Percentiles rank a stretch among this genome's conserved stretches.
phyloP scores from a whole-genome alignment of 2,888 invertebrate genomes.

The Phaedon cochleariae region DNA sequence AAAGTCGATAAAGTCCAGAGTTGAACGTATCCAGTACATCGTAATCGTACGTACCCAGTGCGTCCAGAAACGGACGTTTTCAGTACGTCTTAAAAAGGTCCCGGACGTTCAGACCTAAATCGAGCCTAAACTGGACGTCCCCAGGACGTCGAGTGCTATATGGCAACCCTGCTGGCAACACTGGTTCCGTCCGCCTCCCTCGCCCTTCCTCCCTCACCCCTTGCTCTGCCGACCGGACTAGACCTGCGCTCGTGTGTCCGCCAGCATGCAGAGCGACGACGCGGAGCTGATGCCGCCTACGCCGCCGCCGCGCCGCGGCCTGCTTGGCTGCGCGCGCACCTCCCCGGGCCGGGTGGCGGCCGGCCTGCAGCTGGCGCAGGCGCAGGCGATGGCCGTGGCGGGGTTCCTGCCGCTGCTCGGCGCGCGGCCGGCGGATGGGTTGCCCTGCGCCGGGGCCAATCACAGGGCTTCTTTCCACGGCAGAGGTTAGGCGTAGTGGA shows the following conservation, averaged over 20 bases:
- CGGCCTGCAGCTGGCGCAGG: constrained; percentile 75
- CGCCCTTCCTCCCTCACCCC: neutral
- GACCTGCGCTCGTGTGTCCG: constrained; percentile 58
- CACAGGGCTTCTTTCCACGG: constrained; percentile 74
- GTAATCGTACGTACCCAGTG: no score
- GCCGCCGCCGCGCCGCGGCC: constrained; percentile 46
- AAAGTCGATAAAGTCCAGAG: no score
- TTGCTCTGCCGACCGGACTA: constrained; percentile 27
- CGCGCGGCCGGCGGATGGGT: constrained; percentile 51
- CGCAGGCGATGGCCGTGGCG: constrained; percentile 76
- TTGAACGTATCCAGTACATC: no score
- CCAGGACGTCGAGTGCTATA: no score
- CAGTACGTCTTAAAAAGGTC: no score
- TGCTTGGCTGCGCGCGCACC: constrained; percentile 57
- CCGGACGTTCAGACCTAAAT: no score
- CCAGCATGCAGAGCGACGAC: constrained; percentile 69
- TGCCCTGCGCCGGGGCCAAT: constrained; percentile 60
- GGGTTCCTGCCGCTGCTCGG: constrained; percentile 67
- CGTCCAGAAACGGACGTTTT: no score
- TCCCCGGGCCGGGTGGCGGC: constrained; percentile 68
- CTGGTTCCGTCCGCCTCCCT: no score
- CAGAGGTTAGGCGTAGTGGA: constrained; percentile 71
- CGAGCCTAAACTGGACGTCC: no score
- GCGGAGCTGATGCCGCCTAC: constrained; percentile 71
- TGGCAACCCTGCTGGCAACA: no score